phyloP scores from a whole-genome alignment of 35 echinoderm and acorn worm genomes.

The Heliocidaris tuberculata region DNA sequence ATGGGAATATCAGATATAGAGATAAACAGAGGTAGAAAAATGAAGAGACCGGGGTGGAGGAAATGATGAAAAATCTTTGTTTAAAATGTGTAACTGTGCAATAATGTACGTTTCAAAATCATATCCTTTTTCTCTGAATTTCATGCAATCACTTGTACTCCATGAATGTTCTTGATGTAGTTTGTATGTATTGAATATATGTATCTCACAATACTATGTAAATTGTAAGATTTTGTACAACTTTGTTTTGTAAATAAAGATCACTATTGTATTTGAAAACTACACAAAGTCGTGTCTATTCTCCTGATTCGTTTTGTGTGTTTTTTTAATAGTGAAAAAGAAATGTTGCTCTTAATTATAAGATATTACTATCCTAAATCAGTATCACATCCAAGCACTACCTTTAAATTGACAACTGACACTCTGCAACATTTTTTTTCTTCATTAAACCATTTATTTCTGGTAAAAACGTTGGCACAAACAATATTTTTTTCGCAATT shows the following conservation, averaged over 20 bases:
- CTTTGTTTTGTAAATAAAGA: constrained; percentile 13
- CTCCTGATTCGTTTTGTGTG: neutral
- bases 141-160: neutral
- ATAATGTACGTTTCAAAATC: neutral
- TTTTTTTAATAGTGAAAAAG: neutral
- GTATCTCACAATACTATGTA: neutral
- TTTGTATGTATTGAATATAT: neutral
- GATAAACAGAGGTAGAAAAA: neutral
- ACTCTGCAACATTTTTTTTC: neutral
- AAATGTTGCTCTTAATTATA: neutral
- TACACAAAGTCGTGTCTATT: neutral
- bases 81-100: neutral
- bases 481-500: neutral
- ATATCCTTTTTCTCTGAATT: neutral
- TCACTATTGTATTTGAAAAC: neutral
- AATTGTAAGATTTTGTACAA: constrained; percentile 6
- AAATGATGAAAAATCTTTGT: neutral
- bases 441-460: neutral
- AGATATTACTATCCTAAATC: no score
- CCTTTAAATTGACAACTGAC: no score
- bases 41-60: neutral
- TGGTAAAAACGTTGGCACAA: neutral
- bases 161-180: neutral
- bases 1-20: neutral
- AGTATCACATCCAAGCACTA: no score